Evolutionary conservation across 2,113 vertebrate genomes (phyloP), one percentile per base, ranked within the genome.

Genomic region (Gadus macrocephalus): DNA sequence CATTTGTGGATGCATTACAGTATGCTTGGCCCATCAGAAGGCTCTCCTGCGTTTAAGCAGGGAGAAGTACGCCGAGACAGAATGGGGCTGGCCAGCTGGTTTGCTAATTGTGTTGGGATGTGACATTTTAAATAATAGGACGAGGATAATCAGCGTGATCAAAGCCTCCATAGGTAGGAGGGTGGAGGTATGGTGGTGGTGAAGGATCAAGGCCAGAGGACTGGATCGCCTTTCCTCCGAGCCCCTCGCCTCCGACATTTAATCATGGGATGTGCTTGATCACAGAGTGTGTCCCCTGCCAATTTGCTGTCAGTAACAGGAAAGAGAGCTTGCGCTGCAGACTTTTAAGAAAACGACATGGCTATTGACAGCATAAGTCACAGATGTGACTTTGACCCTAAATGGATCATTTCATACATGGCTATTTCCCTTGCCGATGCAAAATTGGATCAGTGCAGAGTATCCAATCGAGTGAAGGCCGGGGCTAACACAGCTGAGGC

Each of bases 121-220:
- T 87, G 85, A 87, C 76, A 71, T 69, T 71, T 81, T 86, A 87
- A 90, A 91, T 90, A 89, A 88, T 81, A 86, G 82, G 85, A 89
- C 86, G 79, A 83, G 85, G 74, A 55, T 81, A 88, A 87, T 89
- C 72, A 83, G 25, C 73, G 72, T 79, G 85, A 90, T 89, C 90
- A 89, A 89, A 91, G 77, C 66, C 27, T 69, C 38, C 58, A 53
- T 81, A 82, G 72, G 64, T 64, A 38, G 55, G 56, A 56, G 31
- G 19, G 12, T 49, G 42, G 42, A 49, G 42, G 42, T 49, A 49
- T 14, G 42, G 61, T 27, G 61, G 60, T 76, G 67, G 20, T 19
- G 59, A 22, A 22, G 6, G 59, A 12, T 61, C 22, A 22, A 61
- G 11, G 59, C n/a, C n/a, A 20, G 58, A 4, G 62, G 66, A 58